Evolutionary conservation across 2,113 vertebrate species (phyloP).

Genomic region (Cathartes aura): DNA sequence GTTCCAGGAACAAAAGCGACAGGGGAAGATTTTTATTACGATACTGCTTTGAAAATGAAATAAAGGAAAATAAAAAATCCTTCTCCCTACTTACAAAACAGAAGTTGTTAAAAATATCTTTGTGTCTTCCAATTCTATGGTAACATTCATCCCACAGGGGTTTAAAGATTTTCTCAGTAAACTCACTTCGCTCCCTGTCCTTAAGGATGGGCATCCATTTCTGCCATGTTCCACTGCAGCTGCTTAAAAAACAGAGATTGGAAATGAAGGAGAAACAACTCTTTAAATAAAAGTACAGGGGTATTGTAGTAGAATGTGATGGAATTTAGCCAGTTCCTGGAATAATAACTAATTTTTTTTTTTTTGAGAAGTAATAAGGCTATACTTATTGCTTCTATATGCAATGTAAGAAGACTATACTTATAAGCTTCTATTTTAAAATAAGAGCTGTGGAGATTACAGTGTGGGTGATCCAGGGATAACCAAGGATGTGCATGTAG

Average conservation of each 20-base stretch:
- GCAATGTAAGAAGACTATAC: not conserved
- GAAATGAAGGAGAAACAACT: not conserved
- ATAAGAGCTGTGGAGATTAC: not conserved
- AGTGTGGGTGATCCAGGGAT: not conserved
- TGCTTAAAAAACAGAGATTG: not conserved
- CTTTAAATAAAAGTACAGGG: not conserved
- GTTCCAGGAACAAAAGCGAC: constrained; percentile 17
- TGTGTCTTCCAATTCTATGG: not conserved
- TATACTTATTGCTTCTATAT: not conserved
- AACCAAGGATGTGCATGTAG: not conserved
- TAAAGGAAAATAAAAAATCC: not conserved
- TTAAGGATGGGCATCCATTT: not conserved
- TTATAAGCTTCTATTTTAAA: not conserved
- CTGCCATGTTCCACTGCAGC: not conserved
- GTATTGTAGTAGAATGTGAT: not conserved
- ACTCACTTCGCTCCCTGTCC: not conserved
- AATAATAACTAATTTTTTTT: not conserved
- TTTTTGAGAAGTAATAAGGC: not conserved
- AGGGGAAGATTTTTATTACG: not conserved
- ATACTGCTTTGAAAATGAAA: constrained; percentile 9
- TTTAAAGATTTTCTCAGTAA: not conserved
- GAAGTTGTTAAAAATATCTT: not conserved
- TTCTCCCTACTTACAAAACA: not conserved
- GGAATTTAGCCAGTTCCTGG: not conserved
- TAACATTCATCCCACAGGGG: not conserved